phyloP scores from a whole-genome alignment of 1,140 invertebrate genomes.

The Colletes latitarsis region DNA sequence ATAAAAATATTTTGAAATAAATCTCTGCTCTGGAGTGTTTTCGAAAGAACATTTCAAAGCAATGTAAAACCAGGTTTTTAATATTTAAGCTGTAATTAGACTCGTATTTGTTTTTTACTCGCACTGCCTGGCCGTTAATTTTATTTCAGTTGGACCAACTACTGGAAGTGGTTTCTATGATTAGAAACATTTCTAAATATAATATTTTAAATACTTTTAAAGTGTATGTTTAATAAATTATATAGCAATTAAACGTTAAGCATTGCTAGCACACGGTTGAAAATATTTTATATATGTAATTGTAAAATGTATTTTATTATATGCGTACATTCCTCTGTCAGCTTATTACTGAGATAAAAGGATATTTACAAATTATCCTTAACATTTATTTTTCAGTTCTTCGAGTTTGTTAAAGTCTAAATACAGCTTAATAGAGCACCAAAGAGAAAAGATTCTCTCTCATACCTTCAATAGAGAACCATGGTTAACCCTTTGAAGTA shows the following conservation, averaged over 20 bases:
- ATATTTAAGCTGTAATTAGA: constrained; percentile 51
- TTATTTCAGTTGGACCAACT: not conserved
- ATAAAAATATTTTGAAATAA: constrained; percentile 17
- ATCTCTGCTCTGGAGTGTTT: constrained; percentile 23
- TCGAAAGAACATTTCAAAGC: constrained; percentile 16
- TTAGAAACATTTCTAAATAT: not conserved
- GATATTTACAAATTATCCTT: not conserved
- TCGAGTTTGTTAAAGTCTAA: constrained; percentile 34
- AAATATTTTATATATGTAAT: constrained; percentile 9
- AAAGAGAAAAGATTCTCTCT: constrained; percentile 67
- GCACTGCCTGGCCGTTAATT: not conserved
- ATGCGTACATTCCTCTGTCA: not conserved
- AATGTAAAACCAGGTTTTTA: constrained; percentile 12
- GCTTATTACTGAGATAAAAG: not conserved
- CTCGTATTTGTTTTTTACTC: constrained; percentile 6
- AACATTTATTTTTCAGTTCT: not conserved
- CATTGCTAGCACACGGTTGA: not conserved
- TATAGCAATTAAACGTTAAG: too few relatives aligned
- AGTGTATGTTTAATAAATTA: constrained; percentile 3
- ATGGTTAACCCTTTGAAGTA: constrained; percentile 30
- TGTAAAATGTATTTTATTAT: constrained; percentile 7
- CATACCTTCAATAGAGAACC: constrained; percentile 18
- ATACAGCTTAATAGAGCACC: constrained; percentile 61
- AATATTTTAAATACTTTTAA: not conserved
- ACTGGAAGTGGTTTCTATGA: not conserved